phyloP scores from a whole-genome alignment of 2,888 invertebrate species.

The Spodoptera littoralis region DNA sequence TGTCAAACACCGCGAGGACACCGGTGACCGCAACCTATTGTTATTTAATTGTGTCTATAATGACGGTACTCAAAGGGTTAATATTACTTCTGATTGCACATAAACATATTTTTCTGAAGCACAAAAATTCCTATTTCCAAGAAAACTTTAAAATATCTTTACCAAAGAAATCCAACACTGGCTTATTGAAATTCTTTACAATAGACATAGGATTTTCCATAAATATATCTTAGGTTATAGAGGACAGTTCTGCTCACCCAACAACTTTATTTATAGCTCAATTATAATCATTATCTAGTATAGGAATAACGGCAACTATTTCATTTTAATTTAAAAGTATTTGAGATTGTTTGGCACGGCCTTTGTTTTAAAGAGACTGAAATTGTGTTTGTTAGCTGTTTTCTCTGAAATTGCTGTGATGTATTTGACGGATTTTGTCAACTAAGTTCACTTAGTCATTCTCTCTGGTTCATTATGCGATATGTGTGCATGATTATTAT shows the following conservation, averaged over 20 bases:
- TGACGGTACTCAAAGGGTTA: too few species aligned
- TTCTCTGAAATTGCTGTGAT: too few species aligned
- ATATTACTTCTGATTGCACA: too few species aligned
- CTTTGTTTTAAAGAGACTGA: too few species aligned
- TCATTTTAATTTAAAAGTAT: slow-evolving; percentile 47
- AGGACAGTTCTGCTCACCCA: slow-evolving; percentile 36
- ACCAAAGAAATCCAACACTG: slow-evolving; percentile 20
- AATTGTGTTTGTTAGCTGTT: too few species aligned
- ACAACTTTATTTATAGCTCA: slow-evolving; percentile 56
- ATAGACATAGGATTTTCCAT: slow-evolving; percentile 43
- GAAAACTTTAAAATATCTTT: slow-evolving; percentile 38
- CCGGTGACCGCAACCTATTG: too few species aligned
- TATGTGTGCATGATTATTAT: too few species aligned
- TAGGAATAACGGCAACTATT: slow-evolving; percentile 41
- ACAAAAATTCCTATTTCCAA: slow-evolving; percentile 13
- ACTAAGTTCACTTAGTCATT: too few species aligned
- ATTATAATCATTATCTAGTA: slow-evolving; percentile 51
- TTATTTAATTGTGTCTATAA: too few species aligned
- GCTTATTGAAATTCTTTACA: slow-evolving; percentile 44
- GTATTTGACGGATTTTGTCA: too few species aligned
- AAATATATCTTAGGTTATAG: slow-evolving; percentile 32
- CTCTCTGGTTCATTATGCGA: too few species aligned
- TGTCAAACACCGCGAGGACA: too few species aligned
- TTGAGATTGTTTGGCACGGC: slow-evolving; percentile 36
- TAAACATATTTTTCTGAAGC: not conserved